Evolutionary conservation across 2,888 invertebrate genomes (phyloP), one percentile per base, ranked within the genome.

Genomic region (Sialis lutaria): DNA sequence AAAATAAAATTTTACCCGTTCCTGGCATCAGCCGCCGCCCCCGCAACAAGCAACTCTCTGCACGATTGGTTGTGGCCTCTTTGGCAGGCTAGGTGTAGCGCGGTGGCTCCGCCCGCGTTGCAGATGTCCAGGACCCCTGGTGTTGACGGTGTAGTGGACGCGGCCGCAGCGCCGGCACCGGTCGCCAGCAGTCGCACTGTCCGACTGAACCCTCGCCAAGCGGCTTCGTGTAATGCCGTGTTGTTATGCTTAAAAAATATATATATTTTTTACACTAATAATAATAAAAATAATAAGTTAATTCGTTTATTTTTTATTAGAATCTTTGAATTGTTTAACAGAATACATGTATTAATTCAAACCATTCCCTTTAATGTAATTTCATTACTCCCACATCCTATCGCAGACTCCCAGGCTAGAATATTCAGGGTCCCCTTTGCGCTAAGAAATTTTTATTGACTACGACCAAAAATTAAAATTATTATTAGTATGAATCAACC

Each of bases 51-150:
- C 8, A 96, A 69, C 60, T 92, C 89, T 46, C 93, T 67, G 57
- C 89, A 87, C 54, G 88, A 84, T 69, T 95, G 93, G 69, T 95
- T 96, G 70, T 95, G 95, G 0, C 95, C 95, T 65, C 91, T 92
- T 72, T 96, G 95, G 57, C 91, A 90, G 50, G 91, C 86, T 54
- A 96, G 75, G 69, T 96, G 96, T 41, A 96, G 74, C n/a, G 95
- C 79, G 10, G 89, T 84, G 66, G 93, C 92, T 6, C 93, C 93
- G 44, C 87, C 89, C 55, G 82, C 76, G 66, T 89, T 89, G 59
- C 79, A 73, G 49, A 74, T 72, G 52, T 75, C 71, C 50, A 80
- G 62, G 22, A 22, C 22, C 4, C 22, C 22, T 22, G 22, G 22
- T 22, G 22, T 22, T 22, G 22, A 22, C 22, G 22, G 22, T 22